These are phyloP conservation scores for Momotus momota DNA, from an alignment of 2,797 vertebrate species.

Conservation along the genomic window DNA sequence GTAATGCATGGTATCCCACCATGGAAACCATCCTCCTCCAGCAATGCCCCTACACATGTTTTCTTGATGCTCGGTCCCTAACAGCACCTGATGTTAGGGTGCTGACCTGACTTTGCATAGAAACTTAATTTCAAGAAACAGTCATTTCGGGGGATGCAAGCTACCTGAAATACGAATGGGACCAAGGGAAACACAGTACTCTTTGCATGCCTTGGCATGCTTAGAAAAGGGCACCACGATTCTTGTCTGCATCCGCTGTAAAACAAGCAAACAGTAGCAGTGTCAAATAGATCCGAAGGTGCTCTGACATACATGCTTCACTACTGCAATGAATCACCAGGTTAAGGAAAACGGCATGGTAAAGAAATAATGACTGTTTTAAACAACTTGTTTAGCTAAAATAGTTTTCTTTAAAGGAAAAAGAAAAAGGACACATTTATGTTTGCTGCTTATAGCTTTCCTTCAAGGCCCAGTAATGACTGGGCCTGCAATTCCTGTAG, in stretches of 20 bases:
- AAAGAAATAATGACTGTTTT: neutral
- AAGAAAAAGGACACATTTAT: neutral
- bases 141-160: neutral
- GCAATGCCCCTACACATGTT: neutral
- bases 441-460: neutral
- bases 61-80: neutral
- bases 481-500: neutral
- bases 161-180: neutral
- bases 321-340: neutral
- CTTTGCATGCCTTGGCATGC: neutral
- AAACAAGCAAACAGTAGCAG: neutral
- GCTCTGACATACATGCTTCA: neutral
- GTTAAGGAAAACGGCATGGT: neutral
- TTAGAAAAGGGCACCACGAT: neutral
- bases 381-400: neutral
- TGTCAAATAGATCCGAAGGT: neutral
- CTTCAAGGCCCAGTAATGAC: neutral
- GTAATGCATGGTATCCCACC: neutral
- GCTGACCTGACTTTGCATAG: neutral
- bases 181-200: neutral
- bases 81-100: no score
- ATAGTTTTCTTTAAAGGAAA: neutral
- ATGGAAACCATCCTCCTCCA: neutral
- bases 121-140: neutral
- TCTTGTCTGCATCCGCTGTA: neutral